Conservation (phyloP, 2,888 invertebrate species). For the Habrosyne pyritoides region DNA sequence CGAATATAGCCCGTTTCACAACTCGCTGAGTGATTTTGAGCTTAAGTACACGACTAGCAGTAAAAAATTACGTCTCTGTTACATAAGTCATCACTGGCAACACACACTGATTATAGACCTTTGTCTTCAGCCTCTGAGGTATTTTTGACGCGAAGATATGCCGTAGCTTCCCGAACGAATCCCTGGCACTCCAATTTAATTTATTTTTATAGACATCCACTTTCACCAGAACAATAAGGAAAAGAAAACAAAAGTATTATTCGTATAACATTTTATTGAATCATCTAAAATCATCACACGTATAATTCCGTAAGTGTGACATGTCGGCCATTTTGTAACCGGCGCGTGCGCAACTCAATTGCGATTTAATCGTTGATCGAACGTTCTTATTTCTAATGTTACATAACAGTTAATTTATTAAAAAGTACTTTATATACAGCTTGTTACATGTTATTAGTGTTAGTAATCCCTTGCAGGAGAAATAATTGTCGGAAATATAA, state of each 20-base stretch:
- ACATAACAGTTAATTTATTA: constrained; percentile 19
- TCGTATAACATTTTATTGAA: constrained; percentile 70
- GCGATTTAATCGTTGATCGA: constrained; percentile 26
- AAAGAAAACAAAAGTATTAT: constrained; percentile 59
- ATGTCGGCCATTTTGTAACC: constrained; percentile 46
- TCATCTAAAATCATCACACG: constrained; percentile 63
- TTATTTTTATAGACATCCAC: constrained; percentile 25
- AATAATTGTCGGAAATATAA: neutral
- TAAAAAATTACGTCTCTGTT: too few species aligned
- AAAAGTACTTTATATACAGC: constrained; percentile 15
- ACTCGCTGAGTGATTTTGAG: too few species aligned
- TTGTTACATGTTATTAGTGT: neutral
- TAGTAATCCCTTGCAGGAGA: neutral
- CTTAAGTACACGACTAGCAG: too few species aligned
- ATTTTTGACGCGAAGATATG: too few species aligned
- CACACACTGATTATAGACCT: too few species aligned
- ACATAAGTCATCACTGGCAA: too few species aligned
- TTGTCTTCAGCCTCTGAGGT: neutral
- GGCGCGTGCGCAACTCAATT: constrained; percentile 28
- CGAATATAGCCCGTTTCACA: too few species aligned
- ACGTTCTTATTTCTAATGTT: constrained; percentile 21
- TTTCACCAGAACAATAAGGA: constrained; percentile 44
- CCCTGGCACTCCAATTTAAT: too few species aligned
- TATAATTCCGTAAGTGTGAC: constrained; percentile 24
- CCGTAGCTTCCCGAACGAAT: too few species aligned